Percentiles rank a stretch among this genome's conserved stretches.
These are phyloP conservation scores for Strix uralensis DNA, from an alignment of 2,113 vertebrate genomes.

Conservation along the genomic window DNA sequence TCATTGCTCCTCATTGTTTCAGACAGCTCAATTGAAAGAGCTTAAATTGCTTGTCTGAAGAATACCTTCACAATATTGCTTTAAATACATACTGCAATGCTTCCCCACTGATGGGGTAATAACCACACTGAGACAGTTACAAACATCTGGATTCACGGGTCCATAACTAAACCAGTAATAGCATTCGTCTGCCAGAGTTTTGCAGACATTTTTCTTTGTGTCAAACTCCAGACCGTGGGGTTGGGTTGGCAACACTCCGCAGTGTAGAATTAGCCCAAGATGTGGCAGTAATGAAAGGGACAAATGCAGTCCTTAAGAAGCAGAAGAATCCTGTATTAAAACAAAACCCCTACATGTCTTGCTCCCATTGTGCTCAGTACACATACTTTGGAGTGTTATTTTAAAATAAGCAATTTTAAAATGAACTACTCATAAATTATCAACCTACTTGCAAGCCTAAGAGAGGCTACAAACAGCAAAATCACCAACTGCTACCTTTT, in stretches of 20 bases:
- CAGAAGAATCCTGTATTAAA: background rate
- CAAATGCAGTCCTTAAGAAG: background rate
- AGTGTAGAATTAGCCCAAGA: slow-evolving; percentile 7
- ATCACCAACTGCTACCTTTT: background rate
- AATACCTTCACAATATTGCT: slow-evolving; percentile 1
- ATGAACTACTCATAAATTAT: background rate
- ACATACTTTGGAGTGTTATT: background rate
- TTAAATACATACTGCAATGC: slow-evolving; percentile 9
- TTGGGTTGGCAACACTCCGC: slow-evolving; percentile 2
- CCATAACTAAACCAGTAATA: slow-evolving; percentile 27
- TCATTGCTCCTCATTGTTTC: slow-evolving; percentile 11
- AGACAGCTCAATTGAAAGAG: slow-evolving; percentile 29
- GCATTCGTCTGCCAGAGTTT: background rate
- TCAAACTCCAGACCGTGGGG: background rate
- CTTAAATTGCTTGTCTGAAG: slow-evolving; percentile 22
- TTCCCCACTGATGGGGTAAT: slow-evolving; percentile 25
- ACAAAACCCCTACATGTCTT: background rate
- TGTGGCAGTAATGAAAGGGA: slow-evolving; percentile 10
- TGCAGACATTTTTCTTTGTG: slow-evolving; percentile 32
- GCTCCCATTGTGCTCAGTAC: background rate
- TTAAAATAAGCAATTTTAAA: background rate
- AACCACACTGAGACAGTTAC: slow-evolving; percentile 27
- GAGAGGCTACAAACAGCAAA: background rate
- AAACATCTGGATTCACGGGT: slow-evolving; percentile 44
- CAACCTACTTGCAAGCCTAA: background rate